phyloP scores from a whole-genome alignment of 2,113 vertebrate genomes.

The Furnarius figulus region DNA sequence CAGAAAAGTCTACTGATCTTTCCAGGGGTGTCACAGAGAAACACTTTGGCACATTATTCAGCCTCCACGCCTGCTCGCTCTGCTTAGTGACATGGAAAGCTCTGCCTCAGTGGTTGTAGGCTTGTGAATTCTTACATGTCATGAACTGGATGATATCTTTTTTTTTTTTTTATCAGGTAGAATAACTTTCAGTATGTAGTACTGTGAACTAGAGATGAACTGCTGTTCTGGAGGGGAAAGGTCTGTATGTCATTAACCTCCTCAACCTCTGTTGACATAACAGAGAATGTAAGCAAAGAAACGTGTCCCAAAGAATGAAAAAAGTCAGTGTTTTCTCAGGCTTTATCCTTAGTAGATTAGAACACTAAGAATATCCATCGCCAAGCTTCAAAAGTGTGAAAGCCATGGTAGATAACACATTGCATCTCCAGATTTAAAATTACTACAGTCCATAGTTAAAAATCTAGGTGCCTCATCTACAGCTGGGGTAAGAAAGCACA shows the following conservation, averaged over 20 bases:
- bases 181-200: neutral
- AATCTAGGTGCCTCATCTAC: neutral
- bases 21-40: neutral
- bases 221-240: neutral
- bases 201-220: neutral
- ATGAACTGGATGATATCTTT: neutral
- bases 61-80: neutral
- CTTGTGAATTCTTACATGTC: neutral
- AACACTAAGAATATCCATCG: neutral
- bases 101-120: neutral
- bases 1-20: neutral
- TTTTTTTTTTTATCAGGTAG: neutral
- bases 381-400: neutral
- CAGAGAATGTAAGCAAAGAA: constrained; percentile 1
- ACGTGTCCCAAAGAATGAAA: neutral
- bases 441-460: neutral
- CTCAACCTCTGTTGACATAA: constrained; percentile 18
- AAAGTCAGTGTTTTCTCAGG: neutral
- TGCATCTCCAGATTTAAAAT: neutral
- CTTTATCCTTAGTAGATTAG: constrained; percentile 16
- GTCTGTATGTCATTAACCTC: constrained; percentile 4
- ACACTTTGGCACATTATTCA: neutral
- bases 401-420: neutral
- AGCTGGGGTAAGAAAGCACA: neutral
- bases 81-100: neutral